Evolutionary conservation across 1,140 invertebrate species (phyloP), one percentile per base, ranked within the genome.

Genomic region (Stratiolaelaps scimitus): DNA sequence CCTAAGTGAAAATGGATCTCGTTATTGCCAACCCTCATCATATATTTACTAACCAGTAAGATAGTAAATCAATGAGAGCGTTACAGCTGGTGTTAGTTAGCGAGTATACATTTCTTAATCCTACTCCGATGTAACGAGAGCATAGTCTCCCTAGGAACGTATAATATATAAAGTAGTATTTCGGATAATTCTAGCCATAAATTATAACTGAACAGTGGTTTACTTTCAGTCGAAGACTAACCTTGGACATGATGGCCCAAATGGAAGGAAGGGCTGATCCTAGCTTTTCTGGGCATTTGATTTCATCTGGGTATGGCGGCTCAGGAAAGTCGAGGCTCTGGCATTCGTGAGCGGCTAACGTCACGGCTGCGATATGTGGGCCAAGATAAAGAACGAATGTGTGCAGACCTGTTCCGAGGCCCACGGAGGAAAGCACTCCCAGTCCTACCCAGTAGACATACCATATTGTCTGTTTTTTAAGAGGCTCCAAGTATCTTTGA

Each of bases 311-410:
- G 74, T 83, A 83, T 0, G 82, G 81, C 15, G 82, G 82, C 68
- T 89, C 83, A 1, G 93, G 94, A 76, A 99, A 98, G 73, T 97
- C 84, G 0, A 97, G 78, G 17, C 85, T 84, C 20, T 88, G 86
- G 77, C 96, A 99, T 77, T 98, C 93, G 76, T 95, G 96, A 0
- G 92, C 96, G 46, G 96, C 95, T 72, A 98, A 79, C 7, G 95
- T 98, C n/a, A 99, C 95, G 65, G 86, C 69, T 53, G 81, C 81
- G 70, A 83, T 82, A 72, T 81, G 79, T 47, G 81, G 82, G 69
- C 81, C 81, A 70, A 98, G 78, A 76, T 98, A 99, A 43, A 99
- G 79, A 15, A 99, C 80, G 80, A 99, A 99, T 64, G 95, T 99
- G 75, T 99, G 96, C 28, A 98, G 81, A 6, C 95, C 96, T 0